Conservation (phyloP, 2,797 vertebrate species). For the Artibeus jamaicensis region DNA sequence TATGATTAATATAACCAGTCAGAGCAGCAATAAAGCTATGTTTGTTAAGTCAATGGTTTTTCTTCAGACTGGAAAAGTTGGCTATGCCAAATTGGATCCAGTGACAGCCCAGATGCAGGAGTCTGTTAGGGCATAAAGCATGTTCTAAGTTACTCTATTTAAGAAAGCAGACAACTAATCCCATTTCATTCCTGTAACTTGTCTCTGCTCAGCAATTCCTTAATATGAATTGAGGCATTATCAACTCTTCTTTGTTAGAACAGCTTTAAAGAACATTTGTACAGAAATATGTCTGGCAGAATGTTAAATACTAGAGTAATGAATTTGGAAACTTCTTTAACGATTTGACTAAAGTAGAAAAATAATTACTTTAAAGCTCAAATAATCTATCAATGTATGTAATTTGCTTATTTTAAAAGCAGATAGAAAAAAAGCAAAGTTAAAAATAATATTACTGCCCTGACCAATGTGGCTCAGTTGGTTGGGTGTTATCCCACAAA, state of each 20-base stretch:
- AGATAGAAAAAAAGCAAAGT: neutral
- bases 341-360: conserved; percentile 58
- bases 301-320: conserved; percentile 49
- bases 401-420: conserved; percentile 52
- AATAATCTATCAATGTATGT: conserved; percentile 30
- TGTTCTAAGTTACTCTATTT: neutral
- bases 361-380: conserved; percentile 65
- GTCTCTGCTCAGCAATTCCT: neutral
- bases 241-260: conserved; percentile 43
- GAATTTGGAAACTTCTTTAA: conserved; percentile 61
- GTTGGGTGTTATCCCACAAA: too few species aligned
- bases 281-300: conserved; percentile 33
- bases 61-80: conserved; percentile 35
- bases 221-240: neutral
- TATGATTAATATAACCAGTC: conserved; percentile 9
- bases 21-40: neutral
- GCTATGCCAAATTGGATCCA: neutral
- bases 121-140: neutral
- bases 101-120: neutral
- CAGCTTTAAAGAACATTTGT: neutral
- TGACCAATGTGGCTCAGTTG: too few species aligned
- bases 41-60: neutral
- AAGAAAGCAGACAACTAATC: conserved; percentile 18
- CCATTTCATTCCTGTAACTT: conserved; percentile 32
- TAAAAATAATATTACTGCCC: neutral